Conservation (phyloP, 2,888 invertebrate species). For the Leucoma salicis region DNA sequence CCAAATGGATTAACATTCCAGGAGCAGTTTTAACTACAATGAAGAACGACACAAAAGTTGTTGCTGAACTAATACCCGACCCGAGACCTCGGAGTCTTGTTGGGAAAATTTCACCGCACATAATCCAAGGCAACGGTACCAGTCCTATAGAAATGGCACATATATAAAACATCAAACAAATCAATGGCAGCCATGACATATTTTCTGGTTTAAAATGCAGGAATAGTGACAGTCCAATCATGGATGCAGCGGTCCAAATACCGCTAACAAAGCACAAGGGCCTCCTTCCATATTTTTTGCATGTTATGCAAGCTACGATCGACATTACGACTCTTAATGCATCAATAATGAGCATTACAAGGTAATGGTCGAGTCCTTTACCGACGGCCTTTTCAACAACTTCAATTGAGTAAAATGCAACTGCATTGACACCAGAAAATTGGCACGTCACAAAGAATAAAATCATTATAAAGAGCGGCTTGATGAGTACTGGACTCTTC, state of each 20-base stretch:
- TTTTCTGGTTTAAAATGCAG: conserved; percentile 62
- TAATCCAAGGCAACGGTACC: conserved; percentile 87
- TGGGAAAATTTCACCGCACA: conserved; percentile 88
- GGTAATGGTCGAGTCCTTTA: conserved; percentile 83
- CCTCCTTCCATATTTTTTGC: conserved; percentile 84
- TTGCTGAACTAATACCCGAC: conserved; percentile 85
- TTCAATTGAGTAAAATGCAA: conserved; percentile 87
- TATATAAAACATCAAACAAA: conserved; percentile 81
- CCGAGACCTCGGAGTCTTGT: conserved; percentile 84
- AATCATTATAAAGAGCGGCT: conserved; percentile 83
- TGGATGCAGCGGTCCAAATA: conserved; percentile 82
- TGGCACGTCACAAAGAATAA: conserved; percentile 86
- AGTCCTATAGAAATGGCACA: conserved; percentile 83
- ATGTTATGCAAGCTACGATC: conserved; percentile 82
- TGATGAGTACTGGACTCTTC: conserved; percentile 76
- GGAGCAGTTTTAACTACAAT: conserved; percentile 86
- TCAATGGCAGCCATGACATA: conserved; percentile 75
- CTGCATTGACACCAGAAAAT: conserved; percentile 87
- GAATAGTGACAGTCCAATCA: conserved; percentile 79
- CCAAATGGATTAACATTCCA: conserved; percentile 79
- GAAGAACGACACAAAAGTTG: conserved; percentile 85
- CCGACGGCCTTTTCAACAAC: conserved; percentile 83
- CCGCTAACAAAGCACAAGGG: conserved; percentile 85
- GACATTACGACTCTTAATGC: conserved; percentile 83
- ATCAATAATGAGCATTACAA: conserved; percentile 86